A percentile compares a stretch with the other conserved stretches of the same genome.
Evolutionary conservation across 2,113 vertebrate species (phyloP).

Genomic region (Coracopsis vasa): DNA sequence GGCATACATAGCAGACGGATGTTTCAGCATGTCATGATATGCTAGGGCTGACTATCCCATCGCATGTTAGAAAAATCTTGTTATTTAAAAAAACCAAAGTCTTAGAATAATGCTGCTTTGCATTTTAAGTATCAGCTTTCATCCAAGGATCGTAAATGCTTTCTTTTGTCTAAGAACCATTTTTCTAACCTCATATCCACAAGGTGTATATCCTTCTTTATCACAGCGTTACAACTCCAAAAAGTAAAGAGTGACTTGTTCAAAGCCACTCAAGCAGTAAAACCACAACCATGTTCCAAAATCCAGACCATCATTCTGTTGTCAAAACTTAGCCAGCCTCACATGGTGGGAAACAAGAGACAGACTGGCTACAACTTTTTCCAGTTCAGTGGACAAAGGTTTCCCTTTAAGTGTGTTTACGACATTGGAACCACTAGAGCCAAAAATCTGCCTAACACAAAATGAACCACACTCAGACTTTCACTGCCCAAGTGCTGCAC

Average conservation of each 20-base stretch:
- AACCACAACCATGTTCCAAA: constrained; percentile 21
- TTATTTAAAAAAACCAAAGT: not conserved
- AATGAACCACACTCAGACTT: constrained; percentile 35
- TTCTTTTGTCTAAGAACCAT: not conserved
- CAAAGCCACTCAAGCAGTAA: constrained; percentile 13
- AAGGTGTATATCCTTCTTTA: not conserved
- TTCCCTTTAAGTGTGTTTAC: constrained; percentile 16
- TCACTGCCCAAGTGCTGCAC: not conserved
- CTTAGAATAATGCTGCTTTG: not conserved
- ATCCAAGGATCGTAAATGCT: not conserved
- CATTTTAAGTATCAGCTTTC: not conserved
- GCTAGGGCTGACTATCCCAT: not conserved
- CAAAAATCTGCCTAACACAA: constrained; percentile 9
- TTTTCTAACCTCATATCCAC: not conserved
- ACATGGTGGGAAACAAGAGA: not conserved
- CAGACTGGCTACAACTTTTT: constrained; percentile 25
- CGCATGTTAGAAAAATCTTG: not conserved
- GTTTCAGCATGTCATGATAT: not conserved
- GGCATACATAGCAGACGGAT: not conserved
- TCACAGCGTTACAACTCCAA: not conserved
- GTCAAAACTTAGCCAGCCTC: not conserved
- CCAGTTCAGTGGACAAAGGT: constrained; percentile 21
- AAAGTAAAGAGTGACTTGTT: constrained; percentile 10
- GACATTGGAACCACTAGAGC: not conserved
- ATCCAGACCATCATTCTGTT: not conserved